These are phyloP conservation scores for Tachysurus vachellii DNA, from an alignment of 2,113 vertebrate genomes.

Conservation along the genomic window DNA sequence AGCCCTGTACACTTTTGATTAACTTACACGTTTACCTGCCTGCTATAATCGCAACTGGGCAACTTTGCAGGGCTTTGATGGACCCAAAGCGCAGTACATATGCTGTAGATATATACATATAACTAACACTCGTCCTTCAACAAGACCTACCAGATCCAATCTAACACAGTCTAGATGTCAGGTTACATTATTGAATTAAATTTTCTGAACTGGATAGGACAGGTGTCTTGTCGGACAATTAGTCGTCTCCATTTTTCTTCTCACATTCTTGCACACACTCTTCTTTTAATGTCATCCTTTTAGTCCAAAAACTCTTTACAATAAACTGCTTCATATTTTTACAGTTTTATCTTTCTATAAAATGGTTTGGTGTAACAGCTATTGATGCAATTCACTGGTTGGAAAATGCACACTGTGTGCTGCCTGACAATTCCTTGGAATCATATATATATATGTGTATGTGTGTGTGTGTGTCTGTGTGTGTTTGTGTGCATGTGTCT, in stretches of 20 bases:
- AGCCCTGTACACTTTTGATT: constrained; percentile 64
- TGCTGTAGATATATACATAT: constrained; percentile 40
- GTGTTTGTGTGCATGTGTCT: constrained; percentile 41
- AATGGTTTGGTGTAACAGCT: constrained; percentile 28
- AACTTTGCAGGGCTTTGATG: constrained; percentile 41
- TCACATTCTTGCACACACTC: no score
- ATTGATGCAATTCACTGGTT: constrained; percentile 9
- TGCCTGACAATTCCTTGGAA: constrained; percentile 11
- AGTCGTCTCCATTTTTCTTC: not conserved
- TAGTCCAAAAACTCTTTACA: not conserved
- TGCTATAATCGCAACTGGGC: constrained; percentile 55
- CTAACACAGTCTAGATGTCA: not conserved
- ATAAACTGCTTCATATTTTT: constrained; percentile 19
- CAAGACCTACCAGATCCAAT: not conserved
- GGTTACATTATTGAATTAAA: not conserved
- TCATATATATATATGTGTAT: constrained; percentile 34
- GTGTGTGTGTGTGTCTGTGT: constrained; percentile 35
- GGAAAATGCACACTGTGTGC: not conserved
- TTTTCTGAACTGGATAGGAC: not conserved
- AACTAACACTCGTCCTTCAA: constrained; percentile 50
- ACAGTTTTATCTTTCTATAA: constrained; percentile 37
- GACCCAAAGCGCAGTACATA: not conserved
- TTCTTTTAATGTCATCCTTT: not conserved
- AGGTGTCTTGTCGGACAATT: constrained; percentile 7
- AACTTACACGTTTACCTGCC: constrained; percentile 65